Base-by-base conservation (phyloP, 2,888 invertebrate species). In the Eupithecia dodoneata region DNA sequence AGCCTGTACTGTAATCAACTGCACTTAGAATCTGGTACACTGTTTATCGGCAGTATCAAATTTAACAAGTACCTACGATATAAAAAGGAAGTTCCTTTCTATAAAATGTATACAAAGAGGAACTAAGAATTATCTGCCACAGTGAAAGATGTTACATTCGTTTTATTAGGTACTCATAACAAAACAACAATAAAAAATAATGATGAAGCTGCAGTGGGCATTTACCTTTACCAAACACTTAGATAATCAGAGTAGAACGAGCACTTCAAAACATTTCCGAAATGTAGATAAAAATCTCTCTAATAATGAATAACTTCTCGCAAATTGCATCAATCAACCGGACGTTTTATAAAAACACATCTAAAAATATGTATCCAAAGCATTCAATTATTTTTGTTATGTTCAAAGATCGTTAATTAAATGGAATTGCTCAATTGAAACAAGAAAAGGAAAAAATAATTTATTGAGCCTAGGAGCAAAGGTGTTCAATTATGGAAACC, bases 391-490 rank as follows among this genome's bases (percentile, higher is more conserved):
- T 79, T 73, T 79, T 78, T 74, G 63, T 75, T 77, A 74, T 76
- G 76, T 78, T 77, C 76, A 77, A 80, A 77, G 75, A 77, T 79
- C 52, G 76, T 77, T 74, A 78, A 81, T 81, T 81, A 80, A 81
- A 78, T 80, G 49, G 76, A 73, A 81, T 81, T 79, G 75, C 81
- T 83, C 74, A 80, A 81, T 79, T 74, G 70, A 52, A 76, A 77
- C 74, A 75, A 77, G 75, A 80, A 75, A 79, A 71, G 66, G 74
- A 65, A 80, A 67, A 80, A 74, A 73, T 67, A 72, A 80, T 78
- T 79, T 74, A 80, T 78, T 76, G 69, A 45, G 18, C 18, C 42
- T 45, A 69, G 69, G 44, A 44, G 18, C 69, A 7, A 15, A 66
- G 15, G 66, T 66, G 42, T 15, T 42, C 42, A 0, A 7, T n/a